Conservation (phyloP, 1,140 invertebrate species). For the Episyrphus balteatus region DNA sequence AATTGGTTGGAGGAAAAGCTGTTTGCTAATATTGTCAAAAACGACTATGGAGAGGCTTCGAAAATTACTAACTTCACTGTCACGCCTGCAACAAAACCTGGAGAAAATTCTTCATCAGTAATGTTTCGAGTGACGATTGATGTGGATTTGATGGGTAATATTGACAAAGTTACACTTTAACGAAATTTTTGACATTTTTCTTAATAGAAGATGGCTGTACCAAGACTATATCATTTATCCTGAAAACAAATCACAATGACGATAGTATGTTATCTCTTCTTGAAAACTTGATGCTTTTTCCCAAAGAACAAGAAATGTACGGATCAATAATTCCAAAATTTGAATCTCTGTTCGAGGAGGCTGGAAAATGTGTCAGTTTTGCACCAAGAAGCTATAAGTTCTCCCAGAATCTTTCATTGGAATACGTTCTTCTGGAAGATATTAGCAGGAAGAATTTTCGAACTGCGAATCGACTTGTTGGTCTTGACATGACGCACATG, state of each 20-base stretch:
- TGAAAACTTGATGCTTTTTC: conserved; percentile 18
- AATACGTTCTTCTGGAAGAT: conserved; percentile 42
- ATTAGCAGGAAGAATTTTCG: conserved; percentile 39
- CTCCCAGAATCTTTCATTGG: conserved; percentile 21
- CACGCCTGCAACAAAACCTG: conserved; percentile 12
- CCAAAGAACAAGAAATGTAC: conserved; percentile 28
- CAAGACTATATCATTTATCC: conserved; percentile 18
- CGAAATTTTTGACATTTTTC: no score
- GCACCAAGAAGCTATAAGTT: conserved; percentile 24
- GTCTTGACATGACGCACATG: conserved; percentile 41
- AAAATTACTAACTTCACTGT: conserved; percentile 18
- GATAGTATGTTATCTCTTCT: conserved; percentile 21
- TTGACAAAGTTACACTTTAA: neutral
- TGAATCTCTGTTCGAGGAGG: conserved; percentile 20
- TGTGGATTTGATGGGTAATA: conserved; percentile 19
- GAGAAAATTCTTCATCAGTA: conserved; percentile 21
- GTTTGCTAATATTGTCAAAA: conserved; percentile 31
- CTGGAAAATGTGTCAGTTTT: conserved; percentile 20
- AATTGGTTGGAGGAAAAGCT: conserved; percentile 38
- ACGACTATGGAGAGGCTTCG: conserved; percentile 22
- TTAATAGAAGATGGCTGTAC: conserved; percentile 14
- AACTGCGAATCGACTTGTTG: conserved; percentile 43
- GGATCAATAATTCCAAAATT: conserved; percentile 27
- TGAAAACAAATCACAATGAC: conserved; percentile 22
- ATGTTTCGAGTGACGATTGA: conserved; percentile 20